Conservation (phyloP, 2,888 invertebrate species). For the Cordylochernes scorpioides region DNA sequence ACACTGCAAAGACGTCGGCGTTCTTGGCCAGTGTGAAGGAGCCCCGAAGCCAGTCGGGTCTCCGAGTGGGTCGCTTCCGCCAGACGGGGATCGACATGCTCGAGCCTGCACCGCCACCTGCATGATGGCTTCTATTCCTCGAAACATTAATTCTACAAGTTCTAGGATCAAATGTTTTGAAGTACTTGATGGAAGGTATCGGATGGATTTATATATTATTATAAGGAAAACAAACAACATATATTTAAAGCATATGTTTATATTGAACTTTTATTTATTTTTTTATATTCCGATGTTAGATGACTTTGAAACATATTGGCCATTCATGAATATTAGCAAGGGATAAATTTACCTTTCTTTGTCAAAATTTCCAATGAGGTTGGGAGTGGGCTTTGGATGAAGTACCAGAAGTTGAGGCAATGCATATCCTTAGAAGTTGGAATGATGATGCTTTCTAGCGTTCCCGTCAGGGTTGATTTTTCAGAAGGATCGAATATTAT, state of each 20-base stretch:
- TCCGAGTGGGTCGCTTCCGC: constrained; percentile 6
- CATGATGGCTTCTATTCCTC: constrained; percentile 2
- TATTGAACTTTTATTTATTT: too few species aligned
- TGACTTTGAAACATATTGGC: too few species aligned
- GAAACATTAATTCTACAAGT: constrained; percentile 1
- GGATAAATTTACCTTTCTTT: constrained; percentile 5
- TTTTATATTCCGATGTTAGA: too few species aligned
- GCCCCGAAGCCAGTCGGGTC: constrained; percentile 6
- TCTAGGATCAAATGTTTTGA: too few species aligned
- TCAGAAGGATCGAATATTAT: constrained; percentile 6
- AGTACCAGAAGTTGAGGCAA: constrained; percentile 9
- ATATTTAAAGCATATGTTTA: too few species aligned
- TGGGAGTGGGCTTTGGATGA: constrained; percentile 5
- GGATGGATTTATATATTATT: too few species aligned
- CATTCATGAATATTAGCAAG: too few species aligned
- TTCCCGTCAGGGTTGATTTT: too few species aligned
- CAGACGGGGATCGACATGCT: too few species aligned
- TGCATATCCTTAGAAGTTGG: constrained; percentile 2
- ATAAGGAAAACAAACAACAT: too few species aligned
- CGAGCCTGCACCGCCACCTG: neutral
- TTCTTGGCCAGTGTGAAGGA: constrained; percentile 7
- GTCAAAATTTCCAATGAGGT: constrained; percentile 3
- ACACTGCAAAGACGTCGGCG: constrained; percentile 3
- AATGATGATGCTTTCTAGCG: too few species aligned
- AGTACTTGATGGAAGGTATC: too few species aligned